Evolutionary conservation across 2,113 vertebrate genomes (phyloP).

Genomic region (Gallinago jamesoni): DNA sequence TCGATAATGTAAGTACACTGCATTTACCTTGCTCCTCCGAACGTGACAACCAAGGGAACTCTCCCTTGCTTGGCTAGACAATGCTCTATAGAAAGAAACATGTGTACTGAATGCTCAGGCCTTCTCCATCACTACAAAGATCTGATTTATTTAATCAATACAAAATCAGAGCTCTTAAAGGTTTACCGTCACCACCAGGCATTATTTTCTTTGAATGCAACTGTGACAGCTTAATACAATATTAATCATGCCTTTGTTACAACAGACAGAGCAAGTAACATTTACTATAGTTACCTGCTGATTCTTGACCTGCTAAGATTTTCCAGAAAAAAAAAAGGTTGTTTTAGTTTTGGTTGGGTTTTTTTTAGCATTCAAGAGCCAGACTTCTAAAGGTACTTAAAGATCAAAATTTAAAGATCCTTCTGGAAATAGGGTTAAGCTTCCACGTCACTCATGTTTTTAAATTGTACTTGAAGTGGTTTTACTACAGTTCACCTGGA

Average conservation of each 20-base stretch:
- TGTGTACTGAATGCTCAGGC: not conserved
- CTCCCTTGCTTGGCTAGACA: not conserved
- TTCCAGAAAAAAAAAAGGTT: not conserved
- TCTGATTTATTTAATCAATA: not conserved
- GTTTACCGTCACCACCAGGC: not conserved
- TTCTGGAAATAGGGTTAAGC: not conserved
- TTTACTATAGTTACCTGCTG: not conserved
- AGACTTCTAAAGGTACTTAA: not conserved
- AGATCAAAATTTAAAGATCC: not conserved
- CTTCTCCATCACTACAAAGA: not conserved
- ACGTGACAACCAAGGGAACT: not conserved
- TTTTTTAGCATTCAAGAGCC: not conserved
- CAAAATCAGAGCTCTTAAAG: not conserved
- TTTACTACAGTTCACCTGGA: not conserved
- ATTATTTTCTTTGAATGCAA: not conserved
- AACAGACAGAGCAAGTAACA: not conserved
- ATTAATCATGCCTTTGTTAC: not conserved
- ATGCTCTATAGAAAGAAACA: not conserved
- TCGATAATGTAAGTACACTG: not conserved
- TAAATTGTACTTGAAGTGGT: not conserved
- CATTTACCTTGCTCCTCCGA: not conserved
- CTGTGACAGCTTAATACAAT: not conserved
- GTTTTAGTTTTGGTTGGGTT: too few relatives aligned
- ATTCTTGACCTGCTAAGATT: not conserved
- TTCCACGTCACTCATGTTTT: not conserved